A percentile compares a stretch with the other conserved stretches of the same genome.
phyloP scores from a whole-genome alignment of 2,797 vertebrate genomes.

The Pterois miles region DNA sequence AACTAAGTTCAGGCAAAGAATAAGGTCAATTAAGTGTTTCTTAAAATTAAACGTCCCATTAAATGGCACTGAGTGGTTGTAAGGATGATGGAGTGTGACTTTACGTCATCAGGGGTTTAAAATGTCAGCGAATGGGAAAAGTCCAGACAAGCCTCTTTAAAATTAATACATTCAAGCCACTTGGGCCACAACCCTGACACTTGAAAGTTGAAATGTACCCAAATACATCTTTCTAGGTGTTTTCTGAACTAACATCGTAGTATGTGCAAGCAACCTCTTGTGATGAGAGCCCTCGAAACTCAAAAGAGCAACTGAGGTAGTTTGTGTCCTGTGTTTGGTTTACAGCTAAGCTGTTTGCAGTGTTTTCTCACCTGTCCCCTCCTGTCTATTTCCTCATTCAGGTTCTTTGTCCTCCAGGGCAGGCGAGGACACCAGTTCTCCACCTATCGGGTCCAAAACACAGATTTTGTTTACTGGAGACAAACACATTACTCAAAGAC shows the following conservation, averaged over 20 bases:
- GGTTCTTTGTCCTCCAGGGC: constrained; percentile 92
- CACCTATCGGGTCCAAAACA: constrained; percentile 82
- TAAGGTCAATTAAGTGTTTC: neutral
- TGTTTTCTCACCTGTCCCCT: constrained; percentile 85
- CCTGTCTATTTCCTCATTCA: constrained; percentile 89
- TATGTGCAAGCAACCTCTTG: neutral
- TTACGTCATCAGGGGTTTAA: constrained; percentile 1
- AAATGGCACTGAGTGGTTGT: neutral
- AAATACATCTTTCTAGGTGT: neutral
- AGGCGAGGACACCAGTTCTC: constrained; percentile 99
- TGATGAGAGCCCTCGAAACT: neutral
- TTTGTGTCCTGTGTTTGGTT: neutral
- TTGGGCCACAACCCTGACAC: neutral
- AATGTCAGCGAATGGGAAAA: constrained; percentile 38
- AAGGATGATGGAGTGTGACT: neutral
- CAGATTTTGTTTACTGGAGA: neutral
- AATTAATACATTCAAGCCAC: constrained; percentile 18
- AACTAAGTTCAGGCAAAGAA: too few relatives aligned
- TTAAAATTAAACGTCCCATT: constrained; percentile 1
- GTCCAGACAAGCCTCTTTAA: neutral
- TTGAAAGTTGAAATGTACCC: neutral
- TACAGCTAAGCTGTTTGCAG: neutral
- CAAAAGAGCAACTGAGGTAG: neutral
- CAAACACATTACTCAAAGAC: neutral
- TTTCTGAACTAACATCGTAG: neutral